A percentile compares a stretch with the other conserved stretches of the same genome.
Conservation (phyloP, 2,797 vertebrate species). For the Artibeus jamaicensis region DNA sequence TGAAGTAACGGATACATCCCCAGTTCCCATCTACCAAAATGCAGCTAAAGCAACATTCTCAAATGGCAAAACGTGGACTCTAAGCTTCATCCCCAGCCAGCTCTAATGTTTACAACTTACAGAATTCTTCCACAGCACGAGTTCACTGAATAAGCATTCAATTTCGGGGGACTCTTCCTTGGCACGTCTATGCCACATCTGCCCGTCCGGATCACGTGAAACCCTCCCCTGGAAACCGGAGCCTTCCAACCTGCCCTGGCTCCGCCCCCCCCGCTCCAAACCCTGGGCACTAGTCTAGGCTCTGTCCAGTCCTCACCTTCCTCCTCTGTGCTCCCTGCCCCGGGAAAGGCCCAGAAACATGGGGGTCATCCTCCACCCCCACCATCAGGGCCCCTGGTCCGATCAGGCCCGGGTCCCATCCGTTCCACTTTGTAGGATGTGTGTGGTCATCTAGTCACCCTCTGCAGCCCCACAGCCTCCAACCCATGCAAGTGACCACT, state of each 20-base stretch:
- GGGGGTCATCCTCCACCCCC: neutral
- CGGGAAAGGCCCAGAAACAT: neutral
- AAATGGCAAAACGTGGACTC: neutral
- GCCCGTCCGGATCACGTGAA: neutral
- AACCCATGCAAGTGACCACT: neutral
- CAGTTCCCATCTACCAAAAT: neutral
- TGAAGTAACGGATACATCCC: neutral
- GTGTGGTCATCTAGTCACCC: neutral
- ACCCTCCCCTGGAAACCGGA: neutral
- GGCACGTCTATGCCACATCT: neutral
- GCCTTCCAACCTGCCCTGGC: neutral
- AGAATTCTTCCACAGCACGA: neutral
- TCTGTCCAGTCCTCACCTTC: neutral
- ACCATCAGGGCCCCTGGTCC: neutral
- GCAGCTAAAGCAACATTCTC: neutral
- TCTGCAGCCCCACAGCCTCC: neutral
- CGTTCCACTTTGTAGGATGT: accelerated
- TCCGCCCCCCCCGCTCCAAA: neutral
- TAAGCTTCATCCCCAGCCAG: neutral
- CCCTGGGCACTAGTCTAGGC: neutral
- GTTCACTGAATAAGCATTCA: neutral
- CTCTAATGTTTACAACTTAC: neutral
- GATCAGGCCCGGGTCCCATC: accelerated
- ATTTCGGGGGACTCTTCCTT: neutral
- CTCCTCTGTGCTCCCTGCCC: neutral